These are phyloP conservation scores for Muscicapa comitata DNA, from an alignment of 2,797 vertebrate species.

Conservation along the genomic window DNA sequence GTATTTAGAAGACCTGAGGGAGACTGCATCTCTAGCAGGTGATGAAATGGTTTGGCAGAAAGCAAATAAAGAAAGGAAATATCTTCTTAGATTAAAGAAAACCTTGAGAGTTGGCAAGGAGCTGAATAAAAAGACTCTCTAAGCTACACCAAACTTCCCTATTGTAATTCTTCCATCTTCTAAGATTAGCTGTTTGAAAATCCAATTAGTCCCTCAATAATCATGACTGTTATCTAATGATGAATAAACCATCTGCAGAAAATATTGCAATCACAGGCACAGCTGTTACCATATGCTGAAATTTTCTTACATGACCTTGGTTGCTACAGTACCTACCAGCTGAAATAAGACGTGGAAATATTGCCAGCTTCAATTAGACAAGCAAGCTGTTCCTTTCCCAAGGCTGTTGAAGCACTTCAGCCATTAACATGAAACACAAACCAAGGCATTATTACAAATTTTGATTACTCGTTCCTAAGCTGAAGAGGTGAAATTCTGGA, in stretches of 20 bases:
- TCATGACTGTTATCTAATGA: conserved; percentile 46
- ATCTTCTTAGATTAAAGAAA: not conserved
- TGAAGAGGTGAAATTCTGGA: conserved; percentile 72
- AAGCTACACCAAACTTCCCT: not conserved
- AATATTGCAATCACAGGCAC: conserved; percentile 20
- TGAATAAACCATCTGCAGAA: conserved; percentile 53
- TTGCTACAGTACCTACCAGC: conserved; percentile 66
- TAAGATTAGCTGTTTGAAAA: conserved; percentile 24
- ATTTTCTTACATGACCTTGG: conserved; percentile 72
- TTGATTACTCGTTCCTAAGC: conserved; percentile 66
- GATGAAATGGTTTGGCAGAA: not conserved
- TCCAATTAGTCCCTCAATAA: conserved; percentile 54
- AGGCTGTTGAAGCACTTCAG: conserved; percentile 64
- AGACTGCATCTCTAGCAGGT: not conserved
- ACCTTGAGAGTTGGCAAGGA: not conserved
- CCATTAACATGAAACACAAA: conserved; percentile 68
- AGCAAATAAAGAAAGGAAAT: not conserved
- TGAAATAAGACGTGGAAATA: conserved; percentile 66
- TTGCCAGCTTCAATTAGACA: conserved; percentile 74
- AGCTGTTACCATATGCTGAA: conserved; percentile 35
- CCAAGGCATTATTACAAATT: conserved; percentile 67
- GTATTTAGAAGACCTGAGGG: not conserved
- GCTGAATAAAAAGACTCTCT: not conserved
- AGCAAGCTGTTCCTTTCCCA: conserved; percentile 71
- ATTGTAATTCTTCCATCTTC: conserved; percentile 9